Conservation (phyloP, 2,888 invertebrate genomes). For the Marronus borbonicus region DNA sequence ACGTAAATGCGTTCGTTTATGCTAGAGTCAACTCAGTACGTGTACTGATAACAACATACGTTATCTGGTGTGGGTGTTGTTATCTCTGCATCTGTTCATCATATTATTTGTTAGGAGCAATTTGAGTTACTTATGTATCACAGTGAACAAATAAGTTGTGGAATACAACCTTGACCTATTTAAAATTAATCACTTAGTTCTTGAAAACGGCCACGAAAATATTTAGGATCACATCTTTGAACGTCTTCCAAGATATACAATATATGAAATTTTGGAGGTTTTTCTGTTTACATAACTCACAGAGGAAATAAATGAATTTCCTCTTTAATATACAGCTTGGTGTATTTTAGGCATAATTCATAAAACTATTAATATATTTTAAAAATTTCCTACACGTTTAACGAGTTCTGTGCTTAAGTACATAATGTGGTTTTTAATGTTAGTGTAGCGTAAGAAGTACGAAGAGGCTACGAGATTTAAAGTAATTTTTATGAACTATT, state of each 20-base stretch:
- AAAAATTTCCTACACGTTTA: no score
- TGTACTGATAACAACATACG: background rate
- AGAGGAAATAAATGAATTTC: conserved; percentile 14
- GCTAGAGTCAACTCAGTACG: background rate
- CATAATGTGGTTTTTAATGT: no score
- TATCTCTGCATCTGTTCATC: no score
- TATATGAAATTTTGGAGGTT: conserved; percentile 1
- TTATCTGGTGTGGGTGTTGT: background rate
- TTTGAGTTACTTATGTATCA: background rate
- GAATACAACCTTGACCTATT: conserved; percentile 26
- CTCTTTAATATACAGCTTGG: background rate
- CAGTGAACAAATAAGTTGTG: background rate
- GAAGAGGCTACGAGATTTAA: no score
- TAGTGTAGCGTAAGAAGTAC: no score
- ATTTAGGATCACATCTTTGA: conserved; percentile 20
- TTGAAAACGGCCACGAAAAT: conserved; percentile 11
- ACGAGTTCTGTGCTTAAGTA: no score
- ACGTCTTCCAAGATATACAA: conserved; percentile 28
- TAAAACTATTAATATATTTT: no score
- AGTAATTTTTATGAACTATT: no score
- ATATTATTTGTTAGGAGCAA: no score
- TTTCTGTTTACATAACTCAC: conserved; percentile 10
- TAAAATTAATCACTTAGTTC: conserved; percentile 8
- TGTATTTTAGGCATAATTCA: background rate
- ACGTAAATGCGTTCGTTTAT: background rate